Evolutionary conservation across 23 tunicate genomes (phyloP).

Genomic region (Clavelina lepadiformis): DNA sequence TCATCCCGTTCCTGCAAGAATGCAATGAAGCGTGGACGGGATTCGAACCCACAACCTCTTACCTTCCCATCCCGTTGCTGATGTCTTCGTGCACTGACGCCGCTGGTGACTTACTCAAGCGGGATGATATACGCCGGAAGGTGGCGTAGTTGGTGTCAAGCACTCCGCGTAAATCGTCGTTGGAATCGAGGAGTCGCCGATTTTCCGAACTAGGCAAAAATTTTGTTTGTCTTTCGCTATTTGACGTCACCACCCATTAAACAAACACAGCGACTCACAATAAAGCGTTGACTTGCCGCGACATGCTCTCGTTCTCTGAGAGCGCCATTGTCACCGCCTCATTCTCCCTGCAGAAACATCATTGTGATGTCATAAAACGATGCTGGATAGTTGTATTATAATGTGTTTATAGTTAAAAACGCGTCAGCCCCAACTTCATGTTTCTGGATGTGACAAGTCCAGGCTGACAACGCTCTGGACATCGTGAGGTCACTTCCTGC

Average conservation of each 20-base stretch:
- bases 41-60: background rate
- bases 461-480: no score
- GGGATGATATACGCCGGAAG: slow-evolving; percentile 3
- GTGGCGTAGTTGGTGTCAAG: slow-evolving; percentile 28
- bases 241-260: background rate
- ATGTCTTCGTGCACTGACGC: slow-evolving; percentile 6
- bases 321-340: slow-evolving; percentile 22
- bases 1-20: background rate
- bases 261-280: slow-evolving; percentile 10
- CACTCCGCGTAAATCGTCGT: slow-evolving; percentile 64
- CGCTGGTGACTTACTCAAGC: slow-evolving; percentile 6
- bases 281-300: slow-evolving; percentile 50
- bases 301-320: slow-evolving; percentile 23
- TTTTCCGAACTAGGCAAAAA: slow-evolving; percentile 66
- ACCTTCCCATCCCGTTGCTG: background rate
- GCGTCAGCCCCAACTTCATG: no score
- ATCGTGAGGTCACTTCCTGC: no score
- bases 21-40: no score
- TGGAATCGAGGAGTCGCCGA: slow-evolving; percentile 53
- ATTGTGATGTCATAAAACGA: no score
- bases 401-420: no score
- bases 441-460: no score
- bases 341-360: slow-evolving; percentile 21
- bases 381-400: no score
- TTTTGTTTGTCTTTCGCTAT: no score